These are phyloP conservation scores for Papilio glaucus DNA, from an alignment of 1,140 invertebrate genomes.

Conservation along the genomic window DNA sequence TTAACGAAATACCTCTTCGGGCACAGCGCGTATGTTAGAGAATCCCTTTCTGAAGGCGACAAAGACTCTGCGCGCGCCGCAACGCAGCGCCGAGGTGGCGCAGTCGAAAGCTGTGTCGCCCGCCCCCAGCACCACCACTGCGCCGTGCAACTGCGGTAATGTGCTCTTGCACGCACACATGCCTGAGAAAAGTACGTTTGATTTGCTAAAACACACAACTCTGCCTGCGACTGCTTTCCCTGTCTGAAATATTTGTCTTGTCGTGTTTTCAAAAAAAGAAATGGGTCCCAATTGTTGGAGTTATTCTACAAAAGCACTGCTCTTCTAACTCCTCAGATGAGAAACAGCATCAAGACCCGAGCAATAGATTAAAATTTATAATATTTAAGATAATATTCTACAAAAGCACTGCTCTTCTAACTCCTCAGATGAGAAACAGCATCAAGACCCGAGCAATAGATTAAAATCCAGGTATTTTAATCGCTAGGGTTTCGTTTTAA, in stretches of 20 bases:
- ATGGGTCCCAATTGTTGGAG: too few species aligned
- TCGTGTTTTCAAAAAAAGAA: too few species aligned
- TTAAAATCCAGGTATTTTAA: conserved; percentile 2
- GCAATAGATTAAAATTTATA: too few species aligned
- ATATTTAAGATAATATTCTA: too few species aligned
- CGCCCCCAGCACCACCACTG: conserved; percentile 96
- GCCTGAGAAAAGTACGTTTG: conserved; percentile 77
- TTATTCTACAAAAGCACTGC: too few species aligned
- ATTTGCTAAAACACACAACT: too few species aligned
- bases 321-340: too few species aligned
- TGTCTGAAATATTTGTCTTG: background rate
- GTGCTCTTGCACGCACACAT: conserved; percentile 91
- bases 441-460: too few species aligned
- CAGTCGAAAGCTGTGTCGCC: conserved; percentile 99
- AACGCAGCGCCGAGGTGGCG: conserved; percentile 97
- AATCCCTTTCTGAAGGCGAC: conserved; percentile 97
- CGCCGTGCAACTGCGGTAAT: conserved; percentile 92
- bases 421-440: too few species aligned
- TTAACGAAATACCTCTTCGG: conserved; percentile 91
- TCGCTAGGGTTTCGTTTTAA: background rate
- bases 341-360: too few species aligned
- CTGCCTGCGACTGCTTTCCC: too few species aligned
- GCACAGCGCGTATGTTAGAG: conserved; percentile 96
- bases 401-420: too few species aligned
- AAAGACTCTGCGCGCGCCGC: conserved; percentile 95